phyloP scores from a whole-genome alignment of 2,888 invertebrate species.

The Andrena fulva region DNA sequence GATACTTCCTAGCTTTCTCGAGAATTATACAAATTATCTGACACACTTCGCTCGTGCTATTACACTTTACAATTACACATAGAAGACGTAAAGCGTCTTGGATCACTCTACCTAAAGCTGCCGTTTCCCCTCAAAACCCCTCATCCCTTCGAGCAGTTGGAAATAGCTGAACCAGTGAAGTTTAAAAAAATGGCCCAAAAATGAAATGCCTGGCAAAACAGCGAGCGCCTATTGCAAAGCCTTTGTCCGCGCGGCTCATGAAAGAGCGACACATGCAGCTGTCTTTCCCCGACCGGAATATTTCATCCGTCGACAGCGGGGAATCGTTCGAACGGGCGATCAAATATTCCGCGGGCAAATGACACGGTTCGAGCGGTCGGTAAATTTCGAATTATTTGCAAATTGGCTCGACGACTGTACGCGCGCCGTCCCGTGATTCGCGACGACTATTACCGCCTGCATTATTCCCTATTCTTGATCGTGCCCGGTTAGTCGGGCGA shows the following conservation, averaged over 20 bases:
- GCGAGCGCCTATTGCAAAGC: neutral
- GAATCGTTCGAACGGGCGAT: slow-evolving; percentile 43
- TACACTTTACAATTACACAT: too few relatives aligned
- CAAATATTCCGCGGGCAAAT: slow-evolving; percentile 52
- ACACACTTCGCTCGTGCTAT: too few relatives aligned
- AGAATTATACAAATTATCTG: too few relatives aligned
- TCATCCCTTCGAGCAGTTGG: too few relatives aligned
- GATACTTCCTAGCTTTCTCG: too few relatives aligned
- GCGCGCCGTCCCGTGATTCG: neutral
- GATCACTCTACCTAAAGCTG: too few relatives aligned
- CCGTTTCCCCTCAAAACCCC: too few relatives aligned
- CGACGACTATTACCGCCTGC: slow-evolving; percentile 38
- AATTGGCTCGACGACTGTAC: slow-evolving; percentile 44
- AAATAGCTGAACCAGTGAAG: too few relatives aligned
- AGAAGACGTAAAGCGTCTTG: too few relatives aligned
- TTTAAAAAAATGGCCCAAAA: neutral
- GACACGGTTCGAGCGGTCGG: slow-evolving; percentile 33
- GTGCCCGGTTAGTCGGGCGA: slow-evolving; percentile 10
- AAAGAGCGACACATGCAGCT: slow-evolving; percentile 19
- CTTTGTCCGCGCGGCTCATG: neutral
- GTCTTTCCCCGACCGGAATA: slow-evolving; percentile 30
- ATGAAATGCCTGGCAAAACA: neutral
- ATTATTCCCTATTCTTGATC: slow-evolving; percentile 53
- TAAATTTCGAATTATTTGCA: slow-evolving; percentile 57
- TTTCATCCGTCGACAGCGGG: slow-evolving; percentile 30